Percentiles rank a stretch among this genome's conserved stretches.
These are phyloP conservation scores for Meiosimyza platycephala DNA, from an alignment of 2,888 invertebrate genomes.

Conservation along the genomic window DNA sequence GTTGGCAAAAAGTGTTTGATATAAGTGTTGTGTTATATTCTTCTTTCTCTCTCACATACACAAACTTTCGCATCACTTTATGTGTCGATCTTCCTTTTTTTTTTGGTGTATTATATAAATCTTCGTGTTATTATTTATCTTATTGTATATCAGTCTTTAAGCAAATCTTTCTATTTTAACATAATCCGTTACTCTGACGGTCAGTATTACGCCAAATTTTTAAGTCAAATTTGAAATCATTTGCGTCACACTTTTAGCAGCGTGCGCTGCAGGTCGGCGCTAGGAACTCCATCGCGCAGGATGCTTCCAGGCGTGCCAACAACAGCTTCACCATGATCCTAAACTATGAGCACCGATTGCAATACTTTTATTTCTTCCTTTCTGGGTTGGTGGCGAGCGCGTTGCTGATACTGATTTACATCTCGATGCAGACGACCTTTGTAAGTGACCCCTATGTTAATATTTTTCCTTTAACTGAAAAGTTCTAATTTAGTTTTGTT, in stretches of 20 bases:
- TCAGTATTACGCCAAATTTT: neutral
- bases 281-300: slow-evolving; percentile 26
- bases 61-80: neutral
- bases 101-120: neutral
- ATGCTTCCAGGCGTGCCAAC: slow-evolving; percentile 24
- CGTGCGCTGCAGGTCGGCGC: slow-evolving; percentile 35
- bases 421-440: slow-evolving; percentile 58
- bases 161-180: neutral
- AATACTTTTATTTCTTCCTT: slow-evolving; percentile 61
- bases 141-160: neutral
- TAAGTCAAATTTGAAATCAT: slow-evolving; percentile 21
- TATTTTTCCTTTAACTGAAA: too few relatives aligned
- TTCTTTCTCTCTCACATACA: slow-evolving; percentile 2
- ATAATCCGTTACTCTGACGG: neutral
- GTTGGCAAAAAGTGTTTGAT: neutral
- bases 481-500: too few relatives aligned
- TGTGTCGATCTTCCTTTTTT: slow-evolving; percentile 4
- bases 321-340: slow-evolving; percentile 38
- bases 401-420: slow-evolving; percentile 58
- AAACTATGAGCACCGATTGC: slow-evolving; percentile 56
- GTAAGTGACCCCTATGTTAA: slow-evolving; percentile 52
- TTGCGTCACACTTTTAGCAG: slow-evolving; percentile 22
- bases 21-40: slow-evolving; percentile 3
- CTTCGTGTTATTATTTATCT: neutral
- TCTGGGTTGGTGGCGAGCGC: slow-evolving; percentile 61